A percentile compares a stretch with the other conserved stretches of the same genome.
phyloP scores from a whole-genome alignment of 1,140 invertebrate genomes.

The Dendrolimus punctatus region DNA sequence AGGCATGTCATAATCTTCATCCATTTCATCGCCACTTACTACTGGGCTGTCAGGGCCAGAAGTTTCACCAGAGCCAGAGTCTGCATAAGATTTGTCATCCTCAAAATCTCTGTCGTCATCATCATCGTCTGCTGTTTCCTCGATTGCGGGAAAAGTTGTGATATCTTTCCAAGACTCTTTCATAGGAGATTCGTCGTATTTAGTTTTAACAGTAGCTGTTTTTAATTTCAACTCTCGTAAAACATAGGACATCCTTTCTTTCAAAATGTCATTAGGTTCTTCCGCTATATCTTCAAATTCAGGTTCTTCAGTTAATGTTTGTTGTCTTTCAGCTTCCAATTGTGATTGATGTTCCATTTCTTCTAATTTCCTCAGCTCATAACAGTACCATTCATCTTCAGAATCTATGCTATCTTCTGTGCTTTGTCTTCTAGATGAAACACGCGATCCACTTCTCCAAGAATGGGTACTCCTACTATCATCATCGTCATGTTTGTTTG shows the following conservation, averaged over 20 bases:
- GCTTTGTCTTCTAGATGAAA: slow-evolving; percentile 90
- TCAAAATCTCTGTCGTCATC: slow-evolving; percentile 49
- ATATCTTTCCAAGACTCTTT: slow-evolving; percentile 64
- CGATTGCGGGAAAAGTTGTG: slow-evolving; percentile 56
- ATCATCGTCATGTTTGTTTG: slow-evolving; percentile 83
- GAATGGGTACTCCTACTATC: slow-evolving; percentile 90
- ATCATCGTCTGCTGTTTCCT: slow-evolving; percentile 36
- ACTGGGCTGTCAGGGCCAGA: slow-evolving; percentile 88
- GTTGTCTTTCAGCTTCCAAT: slow-evolving; percentile 76
- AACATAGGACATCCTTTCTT: slow-evolving; percentile 85
- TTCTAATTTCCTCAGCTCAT: slow-evolving; percentile 89
- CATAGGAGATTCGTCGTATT: slow-evolving; percentile 58
- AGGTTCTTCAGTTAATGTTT: slow-evolving; percentile 74
- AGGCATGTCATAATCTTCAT: slow-evolving; percentile 73
- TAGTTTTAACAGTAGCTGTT: slow-evolving; percentile 66
- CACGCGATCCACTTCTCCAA: slow-evolving; percentile 86
- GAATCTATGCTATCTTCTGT: slow-evolving; percentile 95
- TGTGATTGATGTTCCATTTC: slow-evolving; percentile 86
- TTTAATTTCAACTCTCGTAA: slow-evolving; percentile 81
- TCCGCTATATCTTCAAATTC: slow-evolving; percentile 64
- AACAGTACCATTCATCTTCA: slow-evolving; percentile 94
- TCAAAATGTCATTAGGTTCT: slow-evolving; percentile 80
- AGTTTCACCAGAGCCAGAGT: slow-evolving; percentile 84
- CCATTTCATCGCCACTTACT: slow-evolving; percentile 80
- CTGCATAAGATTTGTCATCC: slow-evolving; percentile 57